These are phyloP conservation scores for Barypeithes pellucidus DNA, from an alignment of 2,888 invertebrate species.

Conservation along the genomic window DNA sequence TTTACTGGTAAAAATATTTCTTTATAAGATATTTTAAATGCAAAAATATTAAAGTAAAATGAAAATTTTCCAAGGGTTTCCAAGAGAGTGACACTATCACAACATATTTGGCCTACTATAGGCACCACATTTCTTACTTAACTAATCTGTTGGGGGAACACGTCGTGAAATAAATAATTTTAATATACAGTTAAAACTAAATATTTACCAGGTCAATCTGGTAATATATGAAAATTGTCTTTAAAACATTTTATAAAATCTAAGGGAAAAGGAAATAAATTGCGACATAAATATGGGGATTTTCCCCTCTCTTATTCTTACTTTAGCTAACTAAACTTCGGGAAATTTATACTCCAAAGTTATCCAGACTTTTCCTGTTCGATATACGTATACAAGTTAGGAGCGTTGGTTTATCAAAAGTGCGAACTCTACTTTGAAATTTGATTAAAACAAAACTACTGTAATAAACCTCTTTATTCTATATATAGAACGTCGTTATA, in stretches of 20 bases:
- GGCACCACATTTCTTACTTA: too few species aligned
- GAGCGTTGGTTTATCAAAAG: slow-evolving; percentile 1
- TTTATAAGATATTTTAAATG: too few species aligned
- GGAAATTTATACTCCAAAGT: slow-evolving; percentile 22
- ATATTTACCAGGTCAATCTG: background rate
- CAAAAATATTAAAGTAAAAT: too few species aligned
- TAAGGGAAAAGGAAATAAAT: background rate
- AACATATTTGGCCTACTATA: too few species aligned
- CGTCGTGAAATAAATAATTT: too few species aligned
- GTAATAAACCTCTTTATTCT: too few species aligned
- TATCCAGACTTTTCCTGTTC: slow-evolving; percentile 3
- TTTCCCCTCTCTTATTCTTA: slow-evolving; percentile 19
- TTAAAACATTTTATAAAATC: background rate
- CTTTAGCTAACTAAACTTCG: slow-evolving; percentile 28
- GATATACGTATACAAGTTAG: background rate
- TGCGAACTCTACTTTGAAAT: background rate
- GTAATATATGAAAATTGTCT: background rate
- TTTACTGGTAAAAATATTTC: too few species aligned
- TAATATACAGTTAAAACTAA: too few species aligned
- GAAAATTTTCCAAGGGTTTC: too few species aligned
- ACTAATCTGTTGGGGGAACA: too few species aligned
- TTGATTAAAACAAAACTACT: background rate
- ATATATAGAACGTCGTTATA: too few species aligned
- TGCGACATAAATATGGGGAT: slow-evolving; percentile 21
- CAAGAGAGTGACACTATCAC: too few species aligned